Evolutionary conservation across 1,140 invertebrate genomes (phyloP).

Genomic region (Odontomachus brunneus): DNA sequence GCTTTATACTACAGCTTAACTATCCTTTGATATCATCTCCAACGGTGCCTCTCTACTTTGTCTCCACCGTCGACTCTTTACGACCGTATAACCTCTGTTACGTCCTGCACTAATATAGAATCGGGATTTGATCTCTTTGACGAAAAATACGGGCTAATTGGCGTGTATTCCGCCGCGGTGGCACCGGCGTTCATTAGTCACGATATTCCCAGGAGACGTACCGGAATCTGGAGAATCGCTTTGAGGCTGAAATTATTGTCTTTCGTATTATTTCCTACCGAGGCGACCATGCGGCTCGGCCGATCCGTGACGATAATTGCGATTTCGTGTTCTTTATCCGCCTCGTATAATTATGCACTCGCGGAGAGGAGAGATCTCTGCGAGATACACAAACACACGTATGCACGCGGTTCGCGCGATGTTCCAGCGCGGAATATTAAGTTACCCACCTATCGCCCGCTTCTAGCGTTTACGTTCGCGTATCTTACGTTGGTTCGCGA

Average conservation of each 20-base stretch:
- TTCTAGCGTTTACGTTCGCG: neutral
- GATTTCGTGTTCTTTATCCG: constrained; percentile 16
- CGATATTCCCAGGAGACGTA: constrained; percentile 50
- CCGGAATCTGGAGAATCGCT: constrained; percentile 44
- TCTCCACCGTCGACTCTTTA: constrained; percentile 58
- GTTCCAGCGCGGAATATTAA: neutral
- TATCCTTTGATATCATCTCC: constrained; percentile 59
- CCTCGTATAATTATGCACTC: constrained; percentile 18
- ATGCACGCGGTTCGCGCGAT: neutral
- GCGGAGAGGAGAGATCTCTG: neutral
- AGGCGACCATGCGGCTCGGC: constrained; percentile 18
- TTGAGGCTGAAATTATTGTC: constrained; percentile 48
- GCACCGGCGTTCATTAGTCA: constrained; percentile 45
- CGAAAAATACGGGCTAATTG: constrained; percentile 60
- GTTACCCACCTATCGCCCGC: neutral
- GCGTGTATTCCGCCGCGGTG: constrained; percentile 46
- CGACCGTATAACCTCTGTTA: constrained; percentile 38
- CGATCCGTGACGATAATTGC: constrained; percentile 35
- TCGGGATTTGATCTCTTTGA: constrained; percentile 58
- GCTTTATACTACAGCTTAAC: constrained; percentile 52
- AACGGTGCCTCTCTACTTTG: constrained; percentile 47
- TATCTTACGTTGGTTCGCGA: neutral
- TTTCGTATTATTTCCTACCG: constrained; percentile 45
- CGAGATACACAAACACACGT: neutral
- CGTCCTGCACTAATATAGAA: constrained; percentile 51